Base-by-base conservation (phyloP, 2,113 vertebrate species). In the Rafetus swinhoei region DNA sequence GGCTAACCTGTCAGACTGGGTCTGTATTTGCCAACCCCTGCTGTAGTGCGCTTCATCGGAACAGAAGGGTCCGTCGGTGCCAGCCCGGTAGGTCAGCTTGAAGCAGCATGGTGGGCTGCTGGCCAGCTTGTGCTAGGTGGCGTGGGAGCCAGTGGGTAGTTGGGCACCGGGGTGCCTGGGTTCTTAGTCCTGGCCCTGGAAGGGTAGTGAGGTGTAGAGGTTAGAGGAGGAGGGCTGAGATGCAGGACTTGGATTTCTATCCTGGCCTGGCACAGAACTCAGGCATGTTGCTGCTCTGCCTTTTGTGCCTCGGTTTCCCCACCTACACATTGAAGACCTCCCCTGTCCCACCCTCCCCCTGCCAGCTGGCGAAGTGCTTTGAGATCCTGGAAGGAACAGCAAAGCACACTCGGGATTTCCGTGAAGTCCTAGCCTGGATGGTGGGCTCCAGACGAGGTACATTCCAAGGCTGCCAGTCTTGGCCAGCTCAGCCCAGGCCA, bases 41-140 rank as follows among this genome's bases (percentile, higher is more conserved):
- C 45, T 45, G 45, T 45, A 45, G 45, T 45, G 45, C 6, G 45
- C 45, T 45, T 45, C 45, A 45, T 5, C 45, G 45, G 45, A 45
- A 45, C 45, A 5, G 45, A 45, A 6, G 45, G 45, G 45, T 45
- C 45, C 6, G 45, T 45, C 45, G 45, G 5, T 7, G 45, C 45
- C 45, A 45, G 45, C 45, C 45, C 45, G 45, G 5, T 45, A 45
- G 45, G 45, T 45, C 9, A 32, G n/a, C 5, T 35, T 5, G n/a
- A 21, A 35, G n/a, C 2, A 15, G 35, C 4, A 1, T 35, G 2
- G 32, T 72, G 65, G 65, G 16, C n/a, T 18, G 2, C 6, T 9
- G n/a, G 16, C 19, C 18, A 72, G 8, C 65, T 21, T 19, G 1
- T 9, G 9, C 18, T n/a, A 8, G 1, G n/a, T 35, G 65, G 18